A percentile compares a stretch with the other conserved stretches of the same genome.
These are phyloP conservation scores for Drosophila infuscata DNA, from an alignment of 2,888 invertebrate genomes.

Conservation along the genomic window DNA sequence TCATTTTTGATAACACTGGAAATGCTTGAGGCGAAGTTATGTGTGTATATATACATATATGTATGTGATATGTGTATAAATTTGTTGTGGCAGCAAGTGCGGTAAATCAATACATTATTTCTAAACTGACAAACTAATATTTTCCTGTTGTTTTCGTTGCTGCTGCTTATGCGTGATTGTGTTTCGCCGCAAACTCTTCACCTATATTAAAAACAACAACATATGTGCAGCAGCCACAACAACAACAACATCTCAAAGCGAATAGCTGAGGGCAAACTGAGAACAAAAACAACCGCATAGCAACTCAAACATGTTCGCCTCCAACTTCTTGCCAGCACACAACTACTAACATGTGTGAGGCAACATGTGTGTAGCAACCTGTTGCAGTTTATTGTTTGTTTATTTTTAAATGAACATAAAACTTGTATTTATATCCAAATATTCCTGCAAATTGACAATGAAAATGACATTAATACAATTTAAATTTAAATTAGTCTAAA, in stretches of 20 bases:
- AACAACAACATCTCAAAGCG: slow-evolving; percentile 21
- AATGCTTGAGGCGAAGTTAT: slow-evolving; percentile 25
- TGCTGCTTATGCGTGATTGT: slow-evolving; percentile 44
- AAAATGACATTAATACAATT: background rate
- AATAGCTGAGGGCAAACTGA: slow-evolving; percentile 50
- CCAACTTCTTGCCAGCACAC: slow-evolving; percentile 22
- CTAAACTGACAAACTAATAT: background rate
- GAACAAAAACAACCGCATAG: slow-evolving; percentile 21
- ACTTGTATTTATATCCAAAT: background rate
- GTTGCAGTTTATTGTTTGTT: slow-evolving; percentile 31
- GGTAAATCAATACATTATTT: slow-evolving; percentile 12
- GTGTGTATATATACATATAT: no score
- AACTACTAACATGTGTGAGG: slow-evolving; percentile 6
- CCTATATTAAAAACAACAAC: slow-evolving; percentile 25
- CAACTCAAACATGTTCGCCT: slow-evolving; percentile 37
- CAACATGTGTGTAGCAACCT: slow-evolving; percentile 54
- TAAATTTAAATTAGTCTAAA: background rate
- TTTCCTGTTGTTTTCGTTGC: slow-evolving; percentile 12
- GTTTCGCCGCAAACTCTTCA: slow-evolving; percentile 49
- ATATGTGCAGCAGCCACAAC: background rate
- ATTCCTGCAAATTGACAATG: background rate
- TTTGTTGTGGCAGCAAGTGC: slow-evolving; percentile 11
- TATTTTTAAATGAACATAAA: slow-evolving; percentile 2
- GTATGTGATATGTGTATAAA: slow-evolving; percentile 5
- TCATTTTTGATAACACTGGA: slow-evolving; percentile 35